Base-by-base conservation (phyloP, 1,140 invertebrate species). In the Apis cerana region DNA sequence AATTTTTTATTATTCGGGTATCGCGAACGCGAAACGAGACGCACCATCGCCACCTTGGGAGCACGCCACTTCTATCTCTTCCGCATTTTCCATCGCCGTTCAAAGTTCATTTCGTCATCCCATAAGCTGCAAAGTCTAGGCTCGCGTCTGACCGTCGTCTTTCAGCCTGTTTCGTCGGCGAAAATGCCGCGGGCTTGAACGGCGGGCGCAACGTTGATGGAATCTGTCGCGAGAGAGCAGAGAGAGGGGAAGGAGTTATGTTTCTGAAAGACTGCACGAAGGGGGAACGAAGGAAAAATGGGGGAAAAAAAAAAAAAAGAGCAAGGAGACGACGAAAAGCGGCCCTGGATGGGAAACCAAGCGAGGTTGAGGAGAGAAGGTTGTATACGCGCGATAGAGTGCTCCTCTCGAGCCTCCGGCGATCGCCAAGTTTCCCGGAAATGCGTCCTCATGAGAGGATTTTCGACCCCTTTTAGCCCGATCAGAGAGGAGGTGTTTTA, bases 381-480 rank as follows among this genome's bases (percentile, higher is more conserved):
- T 21, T n/a, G 59, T 23, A 23, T 52, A 15, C 17, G 58, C 72
- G 72, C 33, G 83, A 67, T 68, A 75, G 85, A 89, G 80, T 87
- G 86, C 67, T 91, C 75, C 83, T 80, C 75, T 80, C 75, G 64
- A 78, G 85, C 90, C 90, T 84, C 68, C 75, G 90, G 91, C 89
- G 84, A 80, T 82, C 71, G 76, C 65, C 83, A 86, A 90, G 89
- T 85, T 88, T 89, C 27, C 54, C 84, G 87, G 85, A 84, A 86
- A 84, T 76, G 76, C 81, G 76, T 75, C 74, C 77, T 74, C 65
- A 61, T 69, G 77, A 79, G 68, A 59, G 84, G 77, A 85, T 82
- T 76, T 78, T 85, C 68, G 59, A 81, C 75, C 70, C 61, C 17
- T 75, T 78, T 23, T 27, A 83, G 52, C 54, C n/a, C 43, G 65